phyloP scores from a whole-genome alignment of 2,113 vertebrate genomes.

The Mastomys coucha region DNA sequence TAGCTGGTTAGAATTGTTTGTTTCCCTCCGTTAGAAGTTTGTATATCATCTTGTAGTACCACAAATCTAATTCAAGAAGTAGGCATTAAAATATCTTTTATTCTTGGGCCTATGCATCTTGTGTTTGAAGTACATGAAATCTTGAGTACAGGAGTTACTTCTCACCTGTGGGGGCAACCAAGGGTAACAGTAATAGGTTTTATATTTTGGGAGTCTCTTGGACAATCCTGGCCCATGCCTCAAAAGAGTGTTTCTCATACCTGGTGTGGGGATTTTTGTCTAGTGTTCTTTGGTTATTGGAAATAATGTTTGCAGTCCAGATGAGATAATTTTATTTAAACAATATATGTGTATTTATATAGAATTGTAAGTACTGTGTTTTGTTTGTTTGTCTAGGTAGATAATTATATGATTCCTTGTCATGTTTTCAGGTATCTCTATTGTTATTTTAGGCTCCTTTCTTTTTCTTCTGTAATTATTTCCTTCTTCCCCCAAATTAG shows the following conservation, averaged over 20 bases:
- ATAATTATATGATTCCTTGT: not conserved
- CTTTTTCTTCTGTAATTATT: not conserved
- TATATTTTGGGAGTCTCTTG: not conserved
- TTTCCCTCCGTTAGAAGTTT: not conserved
- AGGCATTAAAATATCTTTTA: too few relatives aligned
- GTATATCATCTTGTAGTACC: not conserved
- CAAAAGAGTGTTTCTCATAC: not conserved
- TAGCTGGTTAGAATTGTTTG: not conserved
- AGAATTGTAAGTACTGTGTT: not conserved
- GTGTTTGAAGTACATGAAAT: not conserved
- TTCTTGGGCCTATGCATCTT: rapidly evolving
- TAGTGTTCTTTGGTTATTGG: not conserved
- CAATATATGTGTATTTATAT: not conserved
- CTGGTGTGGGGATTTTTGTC: not conserved
- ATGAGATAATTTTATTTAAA: not conserved
- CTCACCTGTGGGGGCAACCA: not conserved
- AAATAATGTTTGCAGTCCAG: not conserved
- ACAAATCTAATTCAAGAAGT: not conserved
- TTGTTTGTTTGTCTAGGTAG: not conserved
- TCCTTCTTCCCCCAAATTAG: not conserved
- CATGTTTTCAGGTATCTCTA: not conserved
- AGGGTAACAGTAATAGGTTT: not conserved
- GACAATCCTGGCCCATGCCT: not conserved
- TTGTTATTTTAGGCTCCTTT: not conserved
- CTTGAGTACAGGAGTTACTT: not conserved